Conservation (phyloP, 2,113 vertebrate genomes). For the Sclerurus mexicanus region DNA sequence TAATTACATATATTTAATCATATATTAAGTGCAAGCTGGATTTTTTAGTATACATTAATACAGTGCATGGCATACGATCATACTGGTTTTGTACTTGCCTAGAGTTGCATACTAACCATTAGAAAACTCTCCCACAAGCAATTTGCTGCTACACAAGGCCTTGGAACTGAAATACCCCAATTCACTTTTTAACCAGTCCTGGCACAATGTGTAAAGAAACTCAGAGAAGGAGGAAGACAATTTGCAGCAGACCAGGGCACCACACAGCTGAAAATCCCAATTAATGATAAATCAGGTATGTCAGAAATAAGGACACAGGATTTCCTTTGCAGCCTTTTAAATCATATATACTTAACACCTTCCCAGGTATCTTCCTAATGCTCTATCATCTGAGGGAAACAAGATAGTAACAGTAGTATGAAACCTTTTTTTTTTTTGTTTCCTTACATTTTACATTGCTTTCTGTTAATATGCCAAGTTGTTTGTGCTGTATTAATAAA, state of each 20-base stretch:
- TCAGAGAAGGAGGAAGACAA: neutral
- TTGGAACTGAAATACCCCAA: neutral
- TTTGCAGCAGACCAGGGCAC: neutral
- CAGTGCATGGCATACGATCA: neutral
- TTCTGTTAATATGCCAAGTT: neutral
- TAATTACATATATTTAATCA: slow-evolving; percentile 1
- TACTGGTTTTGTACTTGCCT: neutral
- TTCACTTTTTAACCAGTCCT: neutral
- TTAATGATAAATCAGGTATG: neutral
- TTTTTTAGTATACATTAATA: neutral
- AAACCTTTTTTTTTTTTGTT: neutral
- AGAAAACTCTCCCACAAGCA: neutral
- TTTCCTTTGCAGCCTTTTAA: neutral
- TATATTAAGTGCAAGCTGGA: neutral
- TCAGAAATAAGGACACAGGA: neutral
- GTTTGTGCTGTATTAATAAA: neutral
- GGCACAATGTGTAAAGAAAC: neutral
- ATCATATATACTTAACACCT: neutral
- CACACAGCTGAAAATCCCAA: neutral
- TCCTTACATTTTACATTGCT: neutral
- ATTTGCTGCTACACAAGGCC: neutral
- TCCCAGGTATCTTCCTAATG: neutral
- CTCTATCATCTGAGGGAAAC: neutral
- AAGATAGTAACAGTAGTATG: neutral
- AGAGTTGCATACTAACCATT: neutral